Evolutionary conservation across 2,888 invertebrate genomes (phyloP).

Genomic region (Cosmorhoe ocellata): DNA sequence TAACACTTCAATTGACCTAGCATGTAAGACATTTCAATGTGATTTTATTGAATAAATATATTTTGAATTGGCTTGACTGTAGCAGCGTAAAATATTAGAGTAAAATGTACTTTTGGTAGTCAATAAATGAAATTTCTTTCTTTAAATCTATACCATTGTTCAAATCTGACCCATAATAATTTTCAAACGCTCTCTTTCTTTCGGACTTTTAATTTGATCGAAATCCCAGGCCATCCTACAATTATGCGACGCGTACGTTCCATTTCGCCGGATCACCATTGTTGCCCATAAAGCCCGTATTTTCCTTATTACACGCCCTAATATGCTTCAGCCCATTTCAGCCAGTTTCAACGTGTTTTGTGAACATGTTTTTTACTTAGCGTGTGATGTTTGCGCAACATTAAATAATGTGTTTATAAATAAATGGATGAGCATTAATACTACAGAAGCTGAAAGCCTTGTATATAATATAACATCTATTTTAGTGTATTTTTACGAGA

Average conservation of each 20-base stretch:
- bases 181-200: not conserved
- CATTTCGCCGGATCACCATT: slow-evolving; percentile 65
- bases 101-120: no score
- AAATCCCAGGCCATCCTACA: slow-evolving; percentile 3
- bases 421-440: not conserved
- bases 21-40: no score
- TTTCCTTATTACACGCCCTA: slow-evolving; percentile 59
- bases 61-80: no score
- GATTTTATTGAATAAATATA: no score
- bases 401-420: slow-evolving; percentile 6
- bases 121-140: no score
- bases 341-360: slow-evolving; percentile 48
- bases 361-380: slow-evolving; percentile 48
- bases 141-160: no score
- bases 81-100: no score
- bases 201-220: not conserved
- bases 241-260: slow-evolving; percentile 45
- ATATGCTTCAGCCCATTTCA: slow-evolving; percentile 59
- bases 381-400: slow-evolving; percentile 29
- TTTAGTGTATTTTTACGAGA: no score
- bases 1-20: no score
- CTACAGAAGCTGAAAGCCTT: no score
- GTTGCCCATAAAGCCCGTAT: slow-evolving; percentile 57
- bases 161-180: no score
- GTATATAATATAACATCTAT: no score